Conservation (phyloP, 2,113 vertebrate species). For the Gobio gobio region DNA sequence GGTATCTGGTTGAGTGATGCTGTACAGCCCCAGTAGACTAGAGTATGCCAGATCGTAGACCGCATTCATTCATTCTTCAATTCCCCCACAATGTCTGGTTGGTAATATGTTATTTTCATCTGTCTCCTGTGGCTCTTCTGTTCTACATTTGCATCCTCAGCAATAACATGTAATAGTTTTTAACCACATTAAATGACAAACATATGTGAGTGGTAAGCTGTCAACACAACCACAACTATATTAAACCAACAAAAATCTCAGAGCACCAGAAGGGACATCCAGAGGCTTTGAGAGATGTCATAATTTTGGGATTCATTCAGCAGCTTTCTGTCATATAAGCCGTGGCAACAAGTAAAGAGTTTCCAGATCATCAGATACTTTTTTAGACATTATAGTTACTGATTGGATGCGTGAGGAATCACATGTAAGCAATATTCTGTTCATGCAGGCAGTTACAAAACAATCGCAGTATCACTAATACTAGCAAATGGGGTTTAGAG, state of each 20-base stretch:
- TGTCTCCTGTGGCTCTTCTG: neutral
- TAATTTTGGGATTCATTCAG: neutral
- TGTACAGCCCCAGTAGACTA: neutral
- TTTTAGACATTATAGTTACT: neutral
- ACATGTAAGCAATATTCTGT: neutral
- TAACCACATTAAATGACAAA: conserved; percentile 18
- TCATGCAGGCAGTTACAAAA: neutral
- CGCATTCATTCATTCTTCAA: neutral
- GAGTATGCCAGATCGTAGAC: neutral
- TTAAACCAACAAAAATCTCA: conserved; percentile 1
- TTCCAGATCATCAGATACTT: neutral
- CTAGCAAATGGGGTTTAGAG: conserved; percentile 4
- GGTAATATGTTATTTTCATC: neutral
- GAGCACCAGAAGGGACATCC: neutral
- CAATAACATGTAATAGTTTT: neutral
- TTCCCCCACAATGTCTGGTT: neutral
- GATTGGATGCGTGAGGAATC: neutral
- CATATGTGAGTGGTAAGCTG: neutral
- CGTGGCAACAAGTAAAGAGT: neutral
- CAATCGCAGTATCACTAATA: neutral
- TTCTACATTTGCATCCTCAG: conserved; percentile 23
- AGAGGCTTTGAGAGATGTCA: conserved; percentile 16
- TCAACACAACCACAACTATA: conserved; percentile 2
- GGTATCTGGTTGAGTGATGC: neutral
- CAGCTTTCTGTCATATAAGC: neutral